Evolutionary conservation across 2,113 vertebrate genomes (phyloP).

Genomic region (Semnornis frantzii): DNA sequence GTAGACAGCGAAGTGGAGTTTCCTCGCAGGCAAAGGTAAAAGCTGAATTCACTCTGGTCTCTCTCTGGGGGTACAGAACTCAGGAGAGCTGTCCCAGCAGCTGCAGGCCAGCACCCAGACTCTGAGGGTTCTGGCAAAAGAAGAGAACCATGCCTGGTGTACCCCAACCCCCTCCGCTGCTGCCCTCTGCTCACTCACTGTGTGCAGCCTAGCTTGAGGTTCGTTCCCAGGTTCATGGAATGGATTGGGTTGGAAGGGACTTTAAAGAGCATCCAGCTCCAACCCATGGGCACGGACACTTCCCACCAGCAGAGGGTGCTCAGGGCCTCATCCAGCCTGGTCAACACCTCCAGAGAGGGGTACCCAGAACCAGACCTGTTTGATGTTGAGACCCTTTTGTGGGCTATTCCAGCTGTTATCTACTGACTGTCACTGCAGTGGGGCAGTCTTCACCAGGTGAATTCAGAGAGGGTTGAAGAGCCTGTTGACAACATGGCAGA

Average conservation of each 20-base stretch:
- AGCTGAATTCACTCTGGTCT: not conserved
- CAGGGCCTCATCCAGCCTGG: too few species aligned
- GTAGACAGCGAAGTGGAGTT: conserved; percentile 99
- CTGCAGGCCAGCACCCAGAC: not conserved
- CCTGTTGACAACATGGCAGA: not conserved
- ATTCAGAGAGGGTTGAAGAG: not conserved
- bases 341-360: too few species aligned
- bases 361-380: not conserved
- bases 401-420: not conserved
- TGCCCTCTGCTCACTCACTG: not conserved
- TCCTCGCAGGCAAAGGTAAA: conserved; percentile 95
- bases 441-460: not conserved
- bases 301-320: too few species aligned
- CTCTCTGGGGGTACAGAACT: not conserved
- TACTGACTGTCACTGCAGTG: not conserved
- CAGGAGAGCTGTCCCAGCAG: not conserved
- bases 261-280: too few species aligned
- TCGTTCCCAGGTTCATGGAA: not conserved
- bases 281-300: too few species aligned
- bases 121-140: not conserved
- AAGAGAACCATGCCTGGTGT: not conserved
- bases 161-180: not conserved
- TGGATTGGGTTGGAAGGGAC: too few species aligned
- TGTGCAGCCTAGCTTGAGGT: not conserved
- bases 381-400: not conserved